Evolutionary conservation across 2,113 vertebrate species (phyloP), one percentile per base, ranked within the genome.

Genomic region (Halichoerus grypus): DNA sequence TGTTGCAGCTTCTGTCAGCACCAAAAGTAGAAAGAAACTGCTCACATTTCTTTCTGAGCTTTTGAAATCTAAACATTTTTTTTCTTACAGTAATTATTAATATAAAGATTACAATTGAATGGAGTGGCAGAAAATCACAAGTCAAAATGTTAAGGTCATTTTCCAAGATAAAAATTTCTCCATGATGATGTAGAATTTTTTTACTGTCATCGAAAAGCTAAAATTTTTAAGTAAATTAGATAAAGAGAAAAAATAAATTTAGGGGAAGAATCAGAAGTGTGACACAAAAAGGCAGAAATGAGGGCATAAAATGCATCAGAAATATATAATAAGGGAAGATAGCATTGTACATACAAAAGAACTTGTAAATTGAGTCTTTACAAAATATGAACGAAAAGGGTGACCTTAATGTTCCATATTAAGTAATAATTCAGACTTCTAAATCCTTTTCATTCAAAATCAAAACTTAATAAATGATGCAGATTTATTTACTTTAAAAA

Each of bases 41-140:
- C 6, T 71, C 49, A 12, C 77, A 33, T 92, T 97, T 94, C 71
- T 77, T 87, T 67, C 31, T 36, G 96, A 88, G 33, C 5, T 67
- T 97, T 93, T 79, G 33, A 79, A 96, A 96, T 92, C 18, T 28
- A 82, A 82, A 59, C n/a, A 88, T 71, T 96, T 96, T 74, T 21
- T 80, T 12, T 65, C 19, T 69, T 18, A 19, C 0, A 59, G 22
- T 69, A 74, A 74, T 80, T 36, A 92, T 93, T 89, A 94, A 94
- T 91, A 88, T 67, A 81, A 97, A 96, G 59, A 46, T 85, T 55
- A 31, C 4, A 4, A 31, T 39, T 92, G 31, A 92, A 59, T 57
- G 67, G 31, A 94, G 16, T 55, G 5, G 12, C 16, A 91, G 79
- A 49, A 92, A 96, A 83, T 39, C 61, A 94, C 53, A 92, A 87